phyloP scores from a whole-genome alignment of 2,797 vertebrate species.

The Bradypus variegatus region DNA sequence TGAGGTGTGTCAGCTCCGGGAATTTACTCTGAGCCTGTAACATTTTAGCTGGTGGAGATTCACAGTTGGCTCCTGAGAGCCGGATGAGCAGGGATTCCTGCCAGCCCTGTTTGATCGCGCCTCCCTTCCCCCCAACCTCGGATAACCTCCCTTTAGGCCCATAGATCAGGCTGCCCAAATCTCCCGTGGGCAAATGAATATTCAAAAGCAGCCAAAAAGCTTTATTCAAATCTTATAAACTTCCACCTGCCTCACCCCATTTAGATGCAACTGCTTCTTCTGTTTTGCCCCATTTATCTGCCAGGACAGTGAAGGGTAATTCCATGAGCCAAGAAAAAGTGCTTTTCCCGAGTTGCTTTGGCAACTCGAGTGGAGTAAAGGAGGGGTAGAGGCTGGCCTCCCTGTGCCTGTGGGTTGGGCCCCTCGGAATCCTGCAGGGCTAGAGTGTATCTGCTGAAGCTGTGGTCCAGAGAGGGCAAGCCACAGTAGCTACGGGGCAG shows the following conservation, averaged over 20 bases:
- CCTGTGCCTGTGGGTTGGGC: background rate
- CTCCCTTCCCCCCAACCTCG: slow-evolving; percentile 39
- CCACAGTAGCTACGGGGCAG: background rate
- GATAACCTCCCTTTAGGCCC: slow-evolving; percentile 43
- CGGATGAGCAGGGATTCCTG: slow-evolving; percentile 39
- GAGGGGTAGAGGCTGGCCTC: background rate
- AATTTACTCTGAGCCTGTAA: slow-evolving; percentile 53
- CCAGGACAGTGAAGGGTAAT: slow-evolving; percentile 54
- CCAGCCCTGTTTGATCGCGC: slow-evolving; percentile 19
- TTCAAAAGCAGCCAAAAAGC: slow-evolving; percentile 59
- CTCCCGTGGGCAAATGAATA: slow-evolving; percentile 61
- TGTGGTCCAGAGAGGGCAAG: background rate
- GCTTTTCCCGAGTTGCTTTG: slow-evolving; percentile 28
- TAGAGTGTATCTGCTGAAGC: background rate
- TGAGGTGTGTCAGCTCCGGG: slow-evolving; percentile 55
- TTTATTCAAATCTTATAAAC: slow-evolving; percentile 55
- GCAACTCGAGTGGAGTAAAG: slow-evolving; percentile 2
- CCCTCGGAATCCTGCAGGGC: background rate
- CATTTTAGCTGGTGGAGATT: slow-evolving; percentile 59
- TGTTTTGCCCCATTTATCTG: slow-evolving; percentile 60
- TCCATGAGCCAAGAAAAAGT: slow-evolving; percentile 47
- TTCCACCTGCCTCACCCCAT: slow-evolving; percentile 50
- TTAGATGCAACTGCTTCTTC: slow-evolving; percentile 53
- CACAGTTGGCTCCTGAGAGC: slow-evolving; percentile 1
- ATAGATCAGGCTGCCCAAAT: slow-evolving; percentile 36